Evolutionary conservation across 2,113 vertebrate species (phyloP).

Genomic region (Prolemur simus): DNA sequence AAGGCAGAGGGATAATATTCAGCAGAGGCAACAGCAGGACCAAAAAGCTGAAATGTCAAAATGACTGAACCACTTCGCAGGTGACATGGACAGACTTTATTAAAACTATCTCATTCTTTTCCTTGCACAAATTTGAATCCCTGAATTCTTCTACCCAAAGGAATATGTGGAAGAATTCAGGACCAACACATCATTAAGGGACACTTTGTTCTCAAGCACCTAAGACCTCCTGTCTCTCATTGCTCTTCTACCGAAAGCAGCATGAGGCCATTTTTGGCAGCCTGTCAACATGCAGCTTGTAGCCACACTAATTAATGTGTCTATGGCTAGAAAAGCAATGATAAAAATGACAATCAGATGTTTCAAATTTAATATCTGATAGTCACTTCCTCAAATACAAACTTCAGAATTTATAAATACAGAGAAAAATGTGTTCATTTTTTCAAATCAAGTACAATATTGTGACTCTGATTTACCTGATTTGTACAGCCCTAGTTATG

Average conservation of each 20-base stretch:
- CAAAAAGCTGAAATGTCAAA: not conserved
- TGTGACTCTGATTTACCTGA: not conserved
- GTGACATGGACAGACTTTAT: not conserved
- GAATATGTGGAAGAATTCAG: constrained; percentile 15
- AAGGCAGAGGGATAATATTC: not conserved
- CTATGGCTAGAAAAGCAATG: not conserved
- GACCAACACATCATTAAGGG: not conserved
- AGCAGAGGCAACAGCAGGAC: not conserved
- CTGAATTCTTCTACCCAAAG: constrained; percentile 22
- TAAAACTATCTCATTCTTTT: not conserved
- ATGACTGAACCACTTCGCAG: not conserved
- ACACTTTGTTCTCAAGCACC: not conserved
- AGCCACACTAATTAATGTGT: constrained; percentile 47
- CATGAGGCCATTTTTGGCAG: not conserved
- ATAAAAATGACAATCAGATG: constrained; percentile 8
- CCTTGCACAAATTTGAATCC: not conserved
- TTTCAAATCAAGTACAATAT: constrained; percentile 32
- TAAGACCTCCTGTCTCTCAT: not conserved
- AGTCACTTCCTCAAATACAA: not conserved
- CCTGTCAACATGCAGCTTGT: constrained; percentile 1
- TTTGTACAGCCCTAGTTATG: not conserved
- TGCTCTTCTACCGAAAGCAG: not conserved
- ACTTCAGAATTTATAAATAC: not conserved
- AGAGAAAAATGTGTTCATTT: constrained; percentile 37
- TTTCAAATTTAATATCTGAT: constrained; percentile 22